Percentiles rank a stretch among this genome's conserved stretches.
Conservation (phyloP, 2,113 vertebrate genomes). For the Brachyistius frenatus region DNA sequence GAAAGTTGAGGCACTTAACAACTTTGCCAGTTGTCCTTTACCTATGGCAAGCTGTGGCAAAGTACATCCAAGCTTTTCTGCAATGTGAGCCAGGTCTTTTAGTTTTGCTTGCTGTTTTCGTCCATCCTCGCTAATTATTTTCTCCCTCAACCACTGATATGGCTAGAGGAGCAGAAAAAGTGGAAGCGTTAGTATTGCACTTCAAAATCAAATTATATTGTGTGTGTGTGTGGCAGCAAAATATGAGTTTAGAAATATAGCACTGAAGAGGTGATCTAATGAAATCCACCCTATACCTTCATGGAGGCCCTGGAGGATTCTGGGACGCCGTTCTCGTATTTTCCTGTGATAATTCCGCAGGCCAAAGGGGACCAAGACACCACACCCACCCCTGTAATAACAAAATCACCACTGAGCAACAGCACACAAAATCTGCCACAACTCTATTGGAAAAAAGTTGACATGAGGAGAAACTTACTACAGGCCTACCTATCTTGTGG, state of each 20-base stretch:
- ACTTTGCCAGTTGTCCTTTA: constrained; percentile 68
- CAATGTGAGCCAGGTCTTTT: constrained; percentile 92
- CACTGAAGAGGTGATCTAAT: neutral
- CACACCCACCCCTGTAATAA: constrained; percentile 91
- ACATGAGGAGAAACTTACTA: neutral
- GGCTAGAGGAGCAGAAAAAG: constrained; percentile 80
- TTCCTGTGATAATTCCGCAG: constrained; percentile 98
- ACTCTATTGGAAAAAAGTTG: neutral
- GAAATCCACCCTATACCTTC: constrained; percentile 85
- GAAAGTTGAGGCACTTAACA: neutral
- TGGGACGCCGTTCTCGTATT: constrained; percentile 95
- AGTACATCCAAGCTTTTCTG: constrained; percentile 93
- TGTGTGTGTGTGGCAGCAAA: neutral
- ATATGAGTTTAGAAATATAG: neutral
- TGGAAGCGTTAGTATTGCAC: neutral
- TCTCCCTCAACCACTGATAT: constrained; percentile 97
- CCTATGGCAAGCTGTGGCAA: constrained; percentile 96
- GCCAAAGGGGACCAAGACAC: constrained; percentile 98
- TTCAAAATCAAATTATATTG: neutral
- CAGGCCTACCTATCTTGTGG: constrained; percentile 93
- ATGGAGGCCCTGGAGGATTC: constrained; percentile 94
- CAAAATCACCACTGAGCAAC: constrained; percentile 7
- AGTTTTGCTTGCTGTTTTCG: constrained; percentile 94
- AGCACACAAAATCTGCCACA: neutral
- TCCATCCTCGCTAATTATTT: constrained; percentile 94